Evolutionary conservation across 2,797 vertebrate genomes (phyloP).

Genomic region (Bovichtus diacanthus): DNA sequence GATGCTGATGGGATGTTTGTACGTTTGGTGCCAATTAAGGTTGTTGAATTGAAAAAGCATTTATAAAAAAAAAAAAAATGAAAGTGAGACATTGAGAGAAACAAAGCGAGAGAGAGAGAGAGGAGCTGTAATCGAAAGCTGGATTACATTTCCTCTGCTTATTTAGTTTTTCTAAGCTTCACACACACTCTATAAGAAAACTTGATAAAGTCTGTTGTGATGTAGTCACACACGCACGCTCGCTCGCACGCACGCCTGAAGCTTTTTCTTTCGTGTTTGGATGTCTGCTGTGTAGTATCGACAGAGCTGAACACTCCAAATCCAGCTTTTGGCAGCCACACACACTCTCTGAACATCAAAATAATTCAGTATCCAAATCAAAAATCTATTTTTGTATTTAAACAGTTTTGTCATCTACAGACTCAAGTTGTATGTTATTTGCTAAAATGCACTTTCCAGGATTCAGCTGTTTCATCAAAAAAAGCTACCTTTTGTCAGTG

Average conservation of each 20-base stretch:
- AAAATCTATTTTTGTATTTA: too few species aligned
- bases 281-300: not conserved
- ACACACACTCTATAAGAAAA: not conserved
- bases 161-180: not conserved
- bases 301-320: too few species aligned
- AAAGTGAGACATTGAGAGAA: not conserved
- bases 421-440: not conserved
- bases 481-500: not conserved
- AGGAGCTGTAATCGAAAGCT: not conserved
- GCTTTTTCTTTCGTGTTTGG: not conserved
- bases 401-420: not conserved
- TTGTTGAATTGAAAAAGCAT: not conserved
- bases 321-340: too few species aligned
- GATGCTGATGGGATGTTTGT: not conserved
- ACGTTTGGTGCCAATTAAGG: not conserved
- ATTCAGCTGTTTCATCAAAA: not conserved
- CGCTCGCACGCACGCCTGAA: slow-evolving; percentile 11
- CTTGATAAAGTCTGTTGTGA: not conserved
- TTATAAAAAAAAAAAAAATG: not conserved
- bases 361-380: not conserved
- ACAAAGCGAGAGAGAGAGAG: not conserved
- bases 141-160: not conserved
- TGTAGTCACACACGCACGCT: not conserved
- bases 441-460: not conserved
- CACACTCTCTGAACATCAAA: not conserved